Evolutionary conservation across 2,113 vertebrate species (phyloP).

Genomic region (Motacilla alba): DNA sequence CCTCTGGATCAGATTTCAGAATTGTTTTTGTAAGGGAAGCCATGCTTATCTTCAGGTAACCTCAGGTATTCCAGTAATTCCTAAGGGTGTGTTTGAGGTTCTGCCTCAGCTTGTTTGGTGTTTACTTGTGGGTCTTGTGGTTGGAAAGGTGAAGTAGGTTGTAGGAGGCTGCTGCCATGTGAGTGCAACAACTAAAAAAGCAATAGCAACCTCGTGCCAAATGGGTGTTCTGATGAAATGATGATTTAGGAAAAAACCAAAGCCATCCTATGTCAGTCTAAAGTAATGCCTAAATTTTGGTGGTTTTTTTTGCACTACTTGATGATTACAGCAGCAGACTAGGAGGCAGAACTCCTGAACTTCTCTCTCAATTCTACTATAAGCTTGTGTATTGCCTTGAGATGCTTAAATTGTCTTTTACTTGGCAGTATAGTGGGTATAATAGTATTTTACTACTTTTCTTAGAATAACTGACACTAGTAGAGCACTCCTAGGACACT

Average conservation of each 20-base stretch:
- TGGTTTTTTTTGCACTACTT: neutral
- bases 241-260: neutral
- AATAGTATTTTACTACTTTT: neutral
- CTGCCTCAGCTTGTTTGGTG: constrained; percentile 15
- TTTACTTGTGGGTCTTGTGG: neutral
- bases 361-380: neutral
- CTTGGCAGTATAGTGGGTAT: neutral
- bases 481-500: neutral
- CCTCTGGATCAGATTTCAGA: constrained; percentile 34
- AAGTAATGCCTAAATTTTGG: neutral
- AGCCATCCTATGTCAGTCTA: neutral
- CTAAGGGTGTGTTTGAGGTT: neutral
- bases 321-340: neutral
- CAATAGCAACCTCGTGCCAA: neutral
- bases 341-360: neutral
- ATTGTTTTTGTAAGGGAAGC: neutral
- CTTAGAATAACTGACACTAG: neutral
- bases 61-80: constrained; percentile 13
- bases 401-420: neutral
- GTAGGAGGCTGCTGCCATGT: neutral
- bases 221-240: neutral
- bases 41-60: neutral
- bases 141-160: neutral
- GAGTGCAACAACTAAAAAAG: neutral
- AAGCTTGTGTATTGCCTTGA: neutral